A percentile compares a stretch with the other conserved stretches of the same genome.
Evolutionary conservation across 2,113 vertebrate genomes (phyloP).

Genomic region (Corythornis vintsioides): DNA sequence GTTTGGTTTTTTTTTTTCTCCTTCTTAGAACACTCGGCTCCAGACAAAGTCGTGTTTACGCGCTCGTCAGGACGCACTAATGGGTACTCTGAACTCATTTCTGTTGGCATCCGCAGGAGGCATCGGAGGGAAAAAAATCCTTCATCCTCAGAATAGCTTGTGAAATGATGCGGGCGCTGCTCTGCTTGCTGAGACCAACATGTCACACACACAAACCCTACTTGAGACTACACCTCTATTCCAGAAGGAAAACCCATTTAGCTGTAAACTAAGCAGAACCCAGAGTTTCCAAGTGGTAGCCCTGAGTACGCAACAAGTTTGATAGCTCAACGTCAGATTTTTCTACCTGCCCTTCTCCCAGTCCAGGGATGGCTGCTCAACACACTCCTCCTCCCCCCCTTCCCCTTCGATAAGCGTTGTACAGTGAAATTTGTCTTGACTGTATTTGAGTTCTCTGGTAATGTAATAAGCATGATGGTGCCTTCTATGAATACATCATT

Average conservation of each 20-base stretch:
- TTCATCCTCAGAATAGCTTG: slow-evolving; percentile 76
- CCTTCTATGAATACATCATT: slow-evolving; percentile 94
- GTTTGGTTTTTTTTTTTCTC: slow-evolving; percentile 63
- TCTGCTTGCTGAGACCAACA: slow-evolving; percentile 87
- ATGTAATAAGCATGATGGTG: slow-evolving; percentile 94
- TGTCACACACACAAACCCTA: slow-evolving; percentile 82
- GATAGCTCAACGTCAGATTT: slow-evolving; percentile 67
- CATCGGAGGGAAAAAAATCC: slow-evolving; percentile 76
- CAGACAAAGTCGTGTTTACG: slow-evolving; percentile 81
- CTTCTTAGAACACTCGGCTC: slow-evolving; percentile 82
- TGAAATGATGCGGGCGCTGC: slow-evolving; percentile 80
- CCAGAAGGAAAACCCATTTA: slow-evolving; percentile 78
- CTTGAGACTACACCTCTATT: slow-evolving; percentile 75
- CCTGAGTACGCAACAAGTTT: slow-evolving; percentile 64
- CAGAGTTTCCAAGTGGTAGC: slow-evolving; percentile 78
- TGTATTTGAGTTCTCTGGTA: slow-evolving; percentile 86
- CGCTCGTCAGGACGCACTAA: slow-evolving; percentile 89
- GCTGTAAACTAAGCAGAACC: slow-evolving; percentile 80
- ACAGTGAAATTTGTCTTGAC: slow-evolving; percentile 89
- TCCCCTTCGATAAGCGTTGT: slow-evolving; percentile 82
- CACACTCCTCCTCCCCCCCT: slow-evolving; percentile 69
- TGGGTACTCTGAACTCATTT: slow-evolving; percentile 87
- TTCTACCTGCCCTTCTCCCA: slow-evolving; percentile 78
- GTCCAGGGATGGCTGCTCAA: slow-evolving; percentile 80
- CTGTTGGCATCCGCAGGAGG: slow-evolving; percentile 83